A percentile compares a stretch with the other conserved stretches of the same genome.
Evolutionary conservation across 1,140 invertebrate species (phyloP).

Genomic region (Meloidogyne exigua): DNA sequence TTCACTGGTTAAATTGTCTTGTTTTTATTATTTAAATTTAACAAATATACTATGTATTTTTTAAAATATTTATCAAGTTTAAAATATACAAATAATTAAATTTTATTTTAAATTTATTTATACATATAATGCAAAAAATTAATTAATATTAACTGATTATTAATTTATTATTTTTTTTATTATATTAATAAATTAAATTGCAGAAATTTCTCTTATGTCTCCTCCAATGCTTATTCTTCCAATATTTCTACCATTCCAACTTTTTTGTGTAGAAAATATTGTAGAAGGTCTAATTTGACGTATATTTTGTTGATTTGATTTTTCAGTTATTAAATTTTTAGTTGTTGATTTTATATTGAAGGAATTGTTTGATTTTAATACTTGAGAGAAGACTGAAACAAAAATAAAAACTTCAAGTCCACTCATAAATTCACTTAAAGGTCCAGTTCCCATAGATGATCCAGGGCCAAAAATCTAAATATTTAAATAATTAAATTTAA

Average conservation of each 20-base stretch:
- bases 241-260: not conserved
- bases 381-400: slow-evolving; percentile 11
- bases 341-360: not conserved
- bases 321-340: not conserved
- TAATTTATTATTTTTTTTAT: too few relatives aligned
- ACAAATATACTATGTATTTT: too few relatives aligned
- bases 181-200: too few relatives aligned
- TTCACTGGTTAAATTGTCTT: too few relatives aligned
- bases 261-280: not conserved
- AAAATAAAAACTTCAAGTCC: slow-evolving; percentile 23
- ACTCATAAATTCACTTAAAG: slow-evolving; percentile 24
- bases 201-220: too few relatives aligned
- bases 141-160: too few relatives aligned
- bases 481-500: not conserved
- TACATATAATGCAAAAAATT: too few relatives aligned
- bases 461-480: slow-evolving; percentile 20
- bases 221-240: too few relatives aligned
- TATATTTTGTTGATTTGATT: not conserved
- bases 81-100: too few relatives aligned
- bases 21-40: too few relatives aligned
- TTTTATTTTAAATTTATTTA: too few relatives aligned
- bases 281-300: not conserved
- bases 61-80: too few relatives aligned
- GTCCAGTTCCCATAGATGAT: slow-evolving; percentile 26
- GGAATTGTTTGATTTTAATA: slow-evolving; percentile 3